Evolutionary conservation across 37 sponge, comb jelly and placozoan genomes (phyloP), one percentile per base, ranked within the genome.

Genomic region (Mnemiopsis leidyi): DNA sequence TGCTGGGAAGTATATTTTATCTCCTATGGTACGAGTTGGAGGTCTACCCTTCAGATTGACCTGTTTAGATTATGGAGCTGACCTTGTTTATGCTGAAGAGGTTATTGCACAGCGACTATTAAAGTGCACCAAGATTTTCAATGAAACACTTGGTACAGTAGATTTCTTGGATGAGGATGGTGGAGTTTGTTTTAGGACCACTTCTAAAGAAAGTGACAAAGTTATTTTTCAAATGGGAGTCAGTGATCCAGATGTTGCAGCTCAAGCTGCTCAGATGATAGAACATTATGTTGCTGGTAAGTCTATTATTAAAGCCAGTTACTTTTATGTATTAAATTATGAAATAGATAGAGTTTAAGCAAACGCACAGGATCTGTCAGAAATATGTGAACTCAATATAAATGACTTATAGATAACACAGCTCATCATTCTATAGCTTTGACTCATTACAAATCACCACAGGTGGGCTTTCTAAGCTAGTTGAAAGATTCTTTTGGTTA

Each of bases 21-120:
- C 99, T 16, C 99, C 99, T 36, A 99, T 99, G 99, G 99, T 99
- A 35, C 92, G 99, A 34, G 95, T 97, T 28, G 99, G 99, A 0
- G 96, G 95, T 0, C 95, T 99, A 0, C 99, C 99, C 13, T 93
- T 93, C 39, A 82, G 99, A n/a, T 93, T 97, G 38, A 82, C 97
- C 34, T 95, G 97, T 0, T 95, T 97, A 2, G 39, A 76, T 28
- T 97, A 97, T 69, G 99, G 99, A 0, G 97, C 99, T 32, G 99
- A 99, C 69, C 29, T 99, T 25, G 99, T 99, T 31, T 99, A 96
- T 90, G 38, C 96, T 21, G 99, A 99, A 95, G 98, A 93, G 35
- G 71, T 69, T 36, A 92, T 76, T 29, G 36, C 73, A 25, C 71
- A 85, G 32, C 40, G 68, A 7, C 67, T 82, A 2, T 76, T 92